Percentiles rank a stretch among this genome's conserved stretches.
phyloP scores from a whole-genome alignment of 2,113 vertebrate species.

The Lichenostomus cassidix region DNA sequence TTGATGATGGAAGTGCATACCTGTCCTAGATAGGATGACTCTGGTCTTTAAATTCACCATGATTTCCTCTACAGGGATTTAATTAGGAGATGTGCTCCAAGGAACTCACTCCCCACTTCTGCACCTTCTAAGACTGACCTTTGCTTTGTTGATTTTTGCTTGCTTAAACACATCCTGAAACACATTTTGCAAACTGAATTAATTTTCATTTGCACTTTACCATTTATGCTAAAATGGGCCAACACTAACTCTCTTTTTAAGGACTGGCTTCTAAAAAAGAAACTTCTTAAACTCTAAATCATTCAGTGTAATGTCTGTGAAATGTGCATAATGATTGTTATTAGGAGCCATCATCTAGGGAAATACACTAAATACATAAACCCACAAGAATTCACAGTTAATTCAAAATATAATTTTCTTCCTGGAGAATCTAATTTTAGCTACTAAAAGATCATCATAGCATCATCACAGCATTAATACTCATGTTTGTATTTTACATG shows the following conservation, averaged over 20 bases:
- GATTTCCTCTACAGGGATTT: neutral
- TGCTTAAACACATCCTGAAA: constrained; percentile 25
- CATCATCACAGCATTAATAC: neutral
- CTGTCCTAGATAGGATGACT: neutral
- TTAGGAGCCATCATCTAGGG: neutral
- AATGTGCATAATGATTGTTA: constrained; percentile 44
- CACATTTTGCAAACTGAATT: constrained; percentile 31
- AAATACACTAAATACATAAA: constrained; percentile 51
- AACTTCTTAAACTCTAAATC: constrained; percentile 7
- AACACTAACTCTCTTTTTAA: neutral
- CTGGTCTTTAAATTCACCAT: neutral
- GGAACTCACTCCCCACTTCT: neutral
- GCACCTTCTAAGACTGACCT: neutral
- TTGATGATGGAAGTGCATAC: neutral
- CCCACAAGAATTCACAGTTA: neutral
- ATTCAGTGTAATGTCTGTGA: constrained; percentile 18
- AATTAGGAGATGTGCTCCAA: neutral
- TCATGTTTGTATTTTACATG: neutral
- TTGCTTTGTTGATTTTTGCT: neutral
- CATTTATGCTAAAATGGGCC: neutral
- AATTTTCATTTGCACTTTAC: constrained; percentile 21
- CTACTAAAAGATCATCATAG: neutral
- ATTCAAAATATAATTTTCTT: constrained; percentile 23
- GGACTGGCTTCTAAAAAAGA: neutral
- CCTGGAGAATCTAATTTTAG: neutral